A percentile compares a stretch with the other conserved stretches of the same genome.
Conservation (phyloP, 1,140 invertebrate species). For the Sycophila sp. region DNA sequence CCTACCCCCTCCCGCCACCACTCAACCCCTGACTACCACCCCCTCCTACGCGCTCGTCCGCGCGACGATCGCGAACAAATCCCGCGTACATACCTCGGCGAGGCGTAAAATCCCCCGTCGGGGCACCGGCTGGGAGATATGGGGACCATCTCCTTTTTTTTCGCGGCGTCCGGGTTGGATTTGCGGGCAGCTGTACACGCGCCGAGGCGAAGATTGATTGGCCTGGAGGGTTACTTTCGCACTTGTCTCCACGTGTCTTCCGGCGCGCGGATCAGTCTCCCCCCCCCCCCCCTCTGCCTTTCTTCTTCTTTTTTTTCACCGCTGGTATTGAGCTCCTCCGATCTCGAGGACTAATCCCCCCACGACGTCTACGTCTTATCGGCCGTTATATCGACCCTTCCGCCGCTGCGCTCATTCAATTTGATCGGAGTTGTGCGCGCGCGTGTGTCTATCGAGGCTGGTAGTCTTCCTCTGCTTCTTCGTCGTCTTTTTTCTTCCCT, state of each 20-base stretch:
- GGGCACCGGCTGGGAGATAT: too few relatives aligned
- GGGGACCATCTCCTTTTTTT: neutral
- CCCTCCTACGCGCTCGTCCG: neutral
- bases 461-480: too few relatives aligned
- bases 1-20: too few relatives aligned
- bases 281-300: too few relatives aligned
- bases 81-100: neutral
- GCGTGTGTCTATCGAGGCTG: neutral
- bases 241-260: conserved; percentile 23
- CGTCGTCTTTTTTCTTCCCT: too few relatives aligned
- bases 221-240: conserved; percentile 30
- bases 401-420: neutral
- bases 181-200: neutral
- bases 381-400: conserved; percentile 8
- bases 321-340: neutral
- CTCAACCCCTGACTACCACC: too few relatives aligned
- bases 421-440: neutral
- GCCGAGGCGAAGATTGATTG: conserved; percentile 35
- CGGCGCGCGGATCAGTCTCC: too few relatives aligned
- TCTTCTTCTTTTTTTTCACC: neutral
- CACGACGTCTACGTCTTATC: neutral
- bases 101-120: neutral
- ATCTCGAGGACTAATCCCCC: too few relatives aligned
- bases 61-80: neutral
- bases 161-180: neutral